These are phyloP conservation scores for Patella caerulea DNA, from an alignment of 2,888 invertebrate species.

Conservation along the genomic window DNA sequence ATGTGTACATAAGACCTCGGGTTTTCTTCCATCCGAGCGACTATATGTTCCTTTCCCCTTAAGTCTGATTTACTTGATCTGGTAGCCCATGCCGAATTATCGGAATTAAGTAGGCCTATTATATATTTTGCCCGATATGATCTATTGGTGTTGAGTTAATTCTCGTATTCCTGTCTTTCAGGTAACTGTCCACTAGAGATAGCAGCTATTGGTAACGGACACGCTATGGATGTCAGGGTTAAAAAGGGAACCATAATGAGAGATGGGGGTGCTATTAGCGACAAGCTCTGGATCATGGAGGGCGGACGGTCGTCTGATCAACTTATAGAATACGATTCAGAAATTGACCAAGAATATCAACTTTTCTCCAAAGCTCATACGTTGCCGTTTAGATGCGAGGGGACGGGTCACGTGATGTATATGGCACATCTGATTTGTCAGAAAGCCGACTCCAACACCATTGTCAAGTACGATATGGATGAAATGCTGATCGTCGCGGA, in stretches of 20 bases:
- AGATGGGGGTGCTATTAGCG: conserved; percentile 46
- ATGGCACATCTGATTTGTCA: conserved; percentile 55
- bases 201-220: conserved; percentile 48
- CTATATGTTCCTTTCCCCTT: no score
- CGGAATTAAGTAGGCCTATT: no score
- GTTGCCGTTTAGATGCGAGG: conserved; percentile 52
- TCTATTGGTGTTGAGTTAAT: no score
- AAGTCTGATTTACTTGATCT: no score
- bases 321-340: conserved; percentile 48
- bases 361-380: conserved; percentile 42
- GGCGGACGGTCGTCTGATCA: conserved; percentile 49
- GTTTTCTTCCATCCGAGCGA: no score
- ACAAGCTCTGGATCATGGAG: conserved; percentile 53
- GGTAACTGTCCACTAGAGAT: conserved; percentile 58
- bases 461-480: conserved; percentile 55
- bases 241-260: conserved; percentile 53
- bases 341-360: conserved; percentile 48
- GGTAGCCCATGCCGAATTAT: no score
- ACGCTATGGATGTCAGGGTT: conserved; percentile 41
- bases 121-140: no score
- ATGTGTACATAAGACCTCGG: no score
- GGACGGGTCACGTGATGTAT: conserved; percentile 45
- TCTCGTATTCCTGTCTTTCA: conserved; percentile 26
- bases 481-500: conserved; percentile 45
- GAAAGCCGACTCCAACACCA: conserved; percentile 54